phyloP scores from a whole-genome alignment of 1,140 invertebrate species.

The Heterodera schachtii region DNA sequence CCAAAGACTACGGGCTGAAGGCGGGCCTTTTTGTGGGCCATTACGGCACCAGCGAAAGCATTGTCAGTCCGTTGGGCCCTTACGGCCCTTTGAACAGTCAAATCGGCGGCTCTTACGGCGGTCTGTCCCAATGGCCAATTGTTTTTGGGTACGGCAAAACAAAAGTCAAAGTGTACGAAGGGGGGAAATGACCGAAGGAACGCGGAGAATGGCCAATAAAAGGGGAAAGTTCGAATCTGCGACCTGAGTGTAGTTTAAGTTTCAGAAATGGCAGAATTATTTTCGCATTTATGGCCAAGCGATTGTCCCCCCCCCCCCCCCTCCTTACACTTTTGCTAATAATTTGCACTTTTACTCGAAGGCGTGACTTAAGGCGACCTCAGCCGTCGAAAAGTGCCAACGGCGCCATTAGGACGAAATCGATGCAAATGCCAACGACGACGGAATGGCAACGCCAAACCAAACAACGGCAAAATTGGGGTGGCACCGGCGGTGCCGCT shows the following conservation, averaged over 20 bases:
- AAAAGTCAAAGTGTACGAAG: neutral
- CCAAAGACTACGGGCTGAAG: constrained; percentile 20
- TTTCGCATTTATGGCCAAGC: no score
- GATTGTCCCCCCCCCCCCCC: no score
- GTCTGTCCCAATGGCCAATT: constrained; percentile 19
- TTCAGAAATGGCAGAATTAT: no score
- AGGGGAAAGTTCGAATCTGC: no score
- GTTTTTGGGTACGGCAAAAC: constrained; percentile 13
- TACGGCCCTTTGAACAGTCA: constrained; percentile 24
- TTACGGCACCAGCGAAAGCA: constrained; percentile 25
- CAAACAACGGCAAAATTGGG: neutral
- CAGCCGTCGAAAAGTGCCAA: neutral
- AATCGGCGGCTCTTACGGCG: constrained; percentile 22
- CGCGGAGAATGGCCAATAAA: no score
- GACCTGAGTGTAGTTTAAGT: no score
- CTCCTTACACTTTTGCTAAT: no score
- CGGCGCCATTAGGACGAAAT: neutral
- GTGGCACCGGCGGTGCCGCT: neutral
- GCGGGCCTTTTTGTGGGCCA: constrained; percentile 25
- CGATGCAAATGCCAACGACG: neutral
- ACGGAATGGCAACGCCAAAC: neutral
- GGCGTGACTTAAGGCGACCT: constrained; percentile 1
- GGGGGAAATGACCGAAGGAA: no score
- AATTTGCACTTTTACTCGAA: neutral
- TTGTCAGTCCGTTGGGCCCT: constrained; percentile 25